phyloP scores from a whole-genome alignment of 2,113 vertebrate species.

The Ctenomys sociabilis region DNA sequence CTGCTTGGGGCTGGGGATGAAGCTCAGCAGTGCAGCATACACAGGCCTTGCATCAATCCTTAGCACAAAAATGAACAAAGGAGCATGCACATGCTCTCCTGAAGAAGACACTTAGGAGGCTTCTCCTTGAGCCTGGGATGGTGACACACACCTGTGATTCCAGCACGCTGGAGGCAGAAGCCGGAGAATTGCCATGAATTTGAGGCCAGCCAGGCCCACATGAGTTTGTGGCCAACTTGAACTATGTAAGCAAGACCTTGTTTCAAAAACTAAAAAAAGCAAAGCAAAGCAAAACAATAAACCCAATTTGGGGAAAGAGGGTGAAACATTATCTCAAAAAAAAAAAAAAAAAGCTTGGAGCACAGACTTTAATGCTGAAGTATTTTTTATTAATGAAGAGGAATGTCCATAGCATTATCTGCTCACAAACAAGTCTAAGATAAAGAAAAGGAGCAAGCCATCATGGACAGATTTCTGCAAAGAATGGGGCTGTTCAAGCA shows the following conservation, averaged over 20 bases:
- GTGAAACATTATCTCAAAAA: not conserved
- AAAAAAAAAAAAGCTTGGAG: not conserved
- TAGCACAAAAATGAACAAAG: not conserved
- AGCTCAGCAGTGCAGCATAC: not conserved
- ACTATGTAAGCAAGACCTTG: not conserved
- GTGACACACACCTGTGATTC: not conserved
- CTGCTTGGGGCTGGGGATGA: not conserved
- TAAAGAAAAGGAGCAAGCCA: not conserved
- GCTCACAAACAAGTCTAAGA: not conserved
- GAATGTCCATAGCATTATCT: not conserved
- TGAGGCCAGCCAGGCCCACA: not conserved
- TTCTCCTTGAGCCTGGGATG: not conserved
- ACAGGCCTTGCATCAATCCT: not conserved
- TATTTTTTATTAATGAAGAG: not conserved
- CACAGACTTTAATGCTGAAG: not conserved
- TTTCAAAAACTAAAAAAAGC: not conserved
- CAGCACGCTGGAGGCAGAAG: not conserved
- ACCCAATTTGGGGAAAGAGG: not conserved
- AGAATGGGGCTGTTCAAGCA: not conserved
- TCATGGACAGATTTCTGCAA: not conserved
- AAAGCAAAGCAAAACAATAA: not conserved
- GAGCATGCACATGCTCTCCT: not conserved
- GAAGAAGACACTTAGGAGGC: not conserved
- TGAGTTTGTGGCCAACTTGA: not conserved
- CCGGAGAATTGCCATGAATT: not conserved